Percentiles rank a stretch among this genome's conserved stretches.
These are phyloP conservation scores for Eupithecia dodoneata DNA, from an alignment of 2,888 invertebrate species.

Conservation along the genomic window DNA sequence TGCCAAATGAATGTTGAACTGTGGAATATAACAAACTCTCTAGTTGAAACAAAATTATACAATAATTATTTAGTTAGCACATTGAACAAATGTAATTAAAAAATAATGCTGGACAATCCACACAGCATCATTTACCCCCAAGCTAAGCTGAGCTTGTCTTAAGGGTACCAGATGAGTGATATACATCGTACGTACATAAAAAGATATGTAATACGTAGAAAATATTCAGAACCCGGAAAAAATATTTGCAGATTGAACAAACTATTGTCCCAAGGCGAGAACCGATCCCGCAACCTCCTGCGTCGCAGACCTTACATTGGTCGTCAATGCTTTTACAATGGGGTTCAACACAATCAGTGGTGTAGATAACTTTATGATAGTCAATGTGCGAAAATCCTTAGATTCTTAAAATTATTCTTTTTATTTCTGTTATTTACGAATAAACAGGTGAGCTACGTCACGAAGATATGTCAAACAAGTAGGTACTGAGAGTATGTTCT, in stretches of 20 bases:
- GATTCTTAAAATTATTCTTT: conserved; percentile 25
- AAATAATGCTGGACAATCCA: no score
- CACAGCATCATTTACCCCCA: no score
- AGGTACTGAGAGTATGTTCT: conserved; percentile 55
- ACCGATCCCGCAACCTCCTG: no score
- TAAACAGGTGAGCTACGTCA: conserved; percentile 38
- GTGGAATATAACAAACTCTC: neutral
- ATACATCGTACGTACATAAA: no score
- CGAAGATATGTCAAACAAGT: conserved; percentile 58
- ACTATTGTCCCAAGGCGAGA: no score
- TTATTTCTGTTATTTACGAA: conserved; percentile 33
- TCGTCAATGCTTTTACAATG: neutral
- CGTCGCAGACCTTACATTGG: no score
- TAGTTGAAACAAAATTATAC: neutral
- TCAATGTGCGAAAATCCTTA: conserved; percentile 11
- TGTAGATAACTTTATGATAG: neutral
- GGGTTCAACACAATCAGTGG: neutral
- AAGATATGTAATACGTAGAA: no score
- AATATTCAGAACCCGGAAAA: no score
- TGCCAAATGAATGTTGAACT: conserved; percentile 11
- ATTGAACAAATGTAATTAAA: neutral
- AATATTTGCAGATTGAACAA: no score
- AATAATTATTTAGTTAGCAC: neutral
- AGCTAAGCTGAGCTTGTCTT: no score
- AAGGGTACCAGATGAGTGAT: no score